Conservation (phyloP, 2,113 vertebrate species). For the Sinocyclocheilus rhinocerous region DNA sequence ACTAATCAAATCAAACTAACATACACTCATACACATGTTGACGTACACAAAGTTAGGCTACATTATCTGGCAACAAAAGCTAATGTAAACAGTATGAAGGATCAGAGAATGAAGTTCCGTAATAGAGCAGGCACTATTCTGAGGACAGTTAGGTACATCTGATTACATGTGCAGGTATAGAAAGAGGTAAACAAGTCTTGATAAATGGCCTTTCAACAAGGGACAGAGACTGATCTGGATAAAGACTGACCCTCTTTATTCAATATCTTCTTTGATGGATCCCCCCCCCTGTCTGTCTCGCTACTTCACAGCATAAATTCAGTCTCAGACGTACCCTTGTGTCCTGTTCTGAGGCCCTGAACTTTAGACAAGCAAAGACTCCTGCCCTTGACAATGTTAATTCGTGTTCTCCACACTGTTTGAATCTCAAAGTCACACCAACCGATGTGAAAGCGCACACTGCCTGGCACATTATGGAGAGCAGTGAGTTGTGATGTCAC, state of each 20-base stretch:
- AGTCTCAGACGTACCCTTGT: neutral
- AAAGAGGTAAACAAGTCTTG: slow-evolving; percentile 11
- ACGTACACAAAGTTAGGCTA: neutral
- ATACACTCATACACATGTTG: neutral
- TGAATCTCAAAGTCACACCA: slow-evolving; percentile 30
- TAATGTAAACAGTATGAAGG: neutral
- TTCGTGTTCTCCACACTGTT: slow-evolving; percentile 28
- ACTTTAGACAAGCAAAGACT: slow-evolving; percentile 9
- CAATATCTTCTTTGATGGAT: slow-evolving; percentile 1
- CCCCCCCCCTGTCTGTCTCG: neutral
- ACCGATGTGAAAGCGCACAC: slow-evolving; percentile 13
- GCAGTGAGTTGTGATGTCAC: slow-evolving; percentile 31
- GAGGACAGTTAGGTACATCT: neutral
- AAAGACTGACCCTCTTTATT: slow-evolving; percentile 36
- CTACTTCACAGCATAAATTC: neutral
- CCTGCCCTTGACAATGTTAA: slow-evolving; percentile 39
- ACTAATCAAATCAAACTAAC: neutral
- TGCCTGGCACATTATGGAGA: neutral
- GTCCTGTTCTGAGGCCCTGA: slow-evolving; percentile 24
- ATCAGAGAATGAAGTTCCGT: neutral
- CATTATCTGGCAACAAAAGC: neutral
- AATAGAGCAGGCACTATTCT: neutral
- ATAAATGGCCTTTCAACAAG: slow-evolving; percentile 31
- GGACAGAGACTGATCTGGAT: slow-evolving; percentile 36
- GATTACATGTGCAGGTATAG: neutral